Conservation (phyloP, 2,888 invertebrate genomes). For the Ophion slaviceki region DNA sequence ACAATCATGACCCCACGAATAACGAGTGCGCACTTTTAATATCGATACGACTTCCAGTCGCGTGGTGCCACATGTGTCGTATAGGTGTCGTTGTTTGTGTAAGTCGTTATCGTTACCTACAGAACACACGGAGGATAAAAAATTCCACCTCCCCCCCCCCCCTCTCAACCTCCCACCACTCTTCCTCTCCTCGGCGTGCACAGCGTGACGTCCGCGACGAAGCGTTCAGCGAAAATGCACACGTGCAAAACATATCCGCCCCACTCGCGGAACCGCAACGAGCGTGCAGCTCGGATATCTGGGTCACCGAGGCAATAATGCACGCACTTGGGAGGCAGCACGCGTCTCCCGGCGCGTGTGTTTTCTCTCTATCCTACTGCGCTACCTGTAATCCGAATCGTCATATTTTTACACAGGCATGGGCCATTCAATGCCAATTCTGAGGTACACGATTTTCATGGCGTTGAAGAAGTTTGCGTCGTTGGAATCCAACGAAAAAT, state of each 20-base stretch:
- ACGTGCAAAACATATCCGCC: slow-evolving; percentile 32
- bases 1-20: not conserved
- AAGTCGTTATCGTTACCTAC: slow-evolving; percentile 19
- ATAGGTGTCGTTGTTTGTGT: slow-evolving; percentile 19
- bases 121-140: not conserved
- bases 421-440: not conserved
- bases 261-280: slow-evolving; percentile 2
- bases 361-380: slow-evolving; percentile 28
- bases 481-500: no score
- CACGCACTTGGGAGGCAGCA: slow-evolving; percentile 36
- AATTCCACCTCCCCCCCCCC: not conserved
- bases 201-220: slow-evolving; percentile 6
- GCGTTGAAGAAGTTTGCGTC: no score
- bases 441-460: not conserved
- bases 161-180: not conserved
- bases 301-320: slow-evolving; percentile 49
- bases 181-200: not conserved
- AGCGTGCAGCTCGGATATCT: slow-evolving; percentile 50
- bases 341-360: slow-evolving; percentile 38
- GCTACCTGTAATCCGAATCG: slow-evolving; percentile 14
- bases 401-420: not conserved
- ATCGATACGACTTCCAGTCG: slow-evolving; percentile 21
- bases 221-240: slow-evolving; percentile 39
- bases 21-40: not conserved
- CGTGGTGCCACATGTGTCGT: not conserved